phyloP scores from a whole-genome alignment of 53 echinoderm and acorn worm species.

The Hippasteria phrygiana region DNA sequence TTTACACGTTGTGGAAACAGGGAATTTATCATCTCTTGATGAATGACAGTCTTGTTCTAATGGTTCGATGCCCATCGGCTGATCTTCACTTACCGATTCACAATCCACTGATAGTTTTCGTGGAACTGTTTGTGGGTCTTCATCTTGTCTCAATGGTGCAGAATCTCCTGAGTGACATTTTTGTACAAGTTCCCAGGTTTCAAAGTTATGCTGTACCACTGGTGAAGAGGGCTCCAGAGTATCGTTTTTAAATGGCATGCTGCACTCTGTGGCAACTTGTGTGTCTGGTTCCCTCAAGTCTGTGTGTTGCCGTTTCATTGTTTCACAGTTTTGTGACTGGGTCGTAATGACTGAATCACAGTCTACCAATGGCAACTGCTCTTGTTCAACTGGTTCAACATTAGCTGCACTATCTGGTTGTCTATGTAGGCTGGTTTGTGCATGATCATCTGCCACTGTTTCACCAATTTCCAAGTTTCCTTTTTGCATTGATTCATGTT shows the following conservation, averaged over 20 bases:
- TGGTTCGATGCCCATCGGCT: not conserved
- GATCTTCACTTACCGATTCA: constrained; percentile 5
- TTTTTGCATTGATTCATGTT: not conserved
- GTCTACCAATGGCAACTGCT: not conserved
- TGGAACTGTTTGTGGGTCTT: not conserved
- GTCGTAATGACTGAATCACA: not conserved
- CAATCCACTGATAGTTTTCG: constrained; percentile 15
- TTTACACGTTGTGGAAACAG: not conserved
- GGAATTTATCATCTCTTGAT: not conserved
- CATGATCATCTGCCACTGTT: not conserved
- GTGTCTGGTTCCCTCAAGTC: not conserved
- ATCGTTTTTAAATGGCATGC: not conserved
- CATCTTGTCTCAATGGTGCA: not conserved
- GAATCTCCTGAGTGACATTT: not conserved
- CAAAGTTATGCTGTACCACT: not conserved
- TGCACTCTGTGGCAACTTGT: not conserved
- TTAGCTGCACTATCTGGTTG: not conserved
- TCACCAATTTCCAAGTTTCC: not conserved
- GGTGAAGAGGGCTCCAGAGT: not conserved
- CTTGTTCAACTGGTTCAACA: not conserved
- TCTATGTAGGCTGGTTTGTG: not conserved
- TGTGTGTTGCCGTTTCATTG: not conserved
- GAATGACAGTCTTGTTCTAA: not conserved
- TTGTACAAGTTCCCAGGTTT: not conserved
- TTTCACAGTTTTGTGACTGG: not conserved